A percentile compares a stretch with the other conserved stretches of the same genome.
Evolutionary conservation across 2,113 vertebrate genomes (phyloP).

Genomic region (Lepisosteus oculatus): DNA sequence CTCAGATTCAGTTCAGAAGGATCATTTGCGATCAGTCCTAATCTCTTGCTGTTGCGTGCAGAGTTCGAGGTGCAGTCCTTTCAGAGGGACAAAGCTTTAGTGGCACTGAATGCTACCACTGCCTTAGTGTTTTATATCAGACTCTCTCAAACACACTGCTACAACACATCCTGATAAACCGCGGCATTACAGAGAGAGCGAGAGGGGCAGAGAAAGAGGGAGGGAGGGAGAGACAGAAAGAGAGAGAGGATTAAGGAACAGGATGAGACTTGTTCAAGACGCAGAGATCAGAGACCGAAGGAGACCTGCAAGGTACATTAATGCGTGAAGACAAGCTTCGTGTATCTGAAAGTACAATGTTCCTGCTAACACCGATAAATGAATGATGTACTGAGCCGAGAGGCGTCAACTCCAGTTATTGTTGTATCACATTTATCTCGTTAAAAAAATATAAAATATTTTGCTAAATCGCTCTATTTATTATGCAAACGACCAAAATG

Average conservation of each 20-base stretch:
- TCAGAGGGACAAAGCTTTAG: constrained; percentile 40
- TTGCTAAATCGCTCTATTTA: no score
- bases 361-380: neutral
- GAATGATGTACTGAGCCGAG: neutral
- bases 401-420: neutral
- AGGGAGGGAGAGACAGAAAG: neutral
- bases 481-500: no score
- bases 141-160: constrained; percentile 42
- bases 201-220: constrained; percentile 8
- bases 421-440: no score
- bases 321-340: constrained; percentile 21
- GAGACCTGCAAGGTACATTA: constrained; percentile 26
- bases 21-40: constrained; percentile 38
- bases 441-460: no score
- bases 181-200: constrained; percentile 30
- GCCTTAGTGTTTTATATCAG: constrained; percentile 55
- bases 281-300: constrained; percentile 26
- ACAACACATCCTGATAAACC: constrained; percentile 45
- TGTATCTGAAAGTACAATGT: neutral
- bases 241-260: neutral
- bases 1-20: constrained; percentile 37
- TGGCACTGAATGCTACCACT: constrained; percentile 33
- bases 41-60: constrained; percentile 29
- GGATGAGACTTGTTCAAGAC: constrained; percentile 34
- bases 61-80: constrained; percentile 36